phyloP scores from a whole-genome alignment of 2,797 vertebrate genomes.

The Melanotaenia nigrans region DNA sequence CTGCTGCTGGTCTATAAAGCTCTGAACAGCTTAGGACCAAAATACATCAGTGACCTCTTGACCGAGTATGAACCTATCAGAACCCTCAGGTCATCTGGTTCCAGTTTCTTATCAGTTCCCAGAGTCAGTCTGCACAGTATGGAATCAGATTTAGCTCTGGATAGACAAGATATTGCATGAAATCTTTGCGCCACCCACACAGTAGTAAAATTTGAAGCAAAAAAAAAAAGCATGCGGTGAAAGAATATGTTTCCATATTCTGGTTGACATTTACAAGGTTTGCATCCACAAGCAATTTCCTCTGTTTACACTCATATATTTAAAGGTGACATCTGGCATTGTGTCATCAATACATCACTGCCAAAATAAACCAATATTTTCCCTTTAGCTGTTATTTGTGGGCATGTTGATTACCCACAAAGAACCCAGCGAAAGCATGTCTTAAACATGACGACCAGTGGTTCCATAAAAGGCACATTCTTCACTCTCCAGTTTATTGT shows the following conservation, averaged over 20 bases:
- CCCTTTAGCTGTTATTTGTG: conserved; percentile 29
- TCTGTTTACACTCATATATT: conserved; percentile 61
- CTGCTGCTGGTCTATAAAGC: no score
- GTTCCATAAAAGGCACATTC: conserved; percentile 16
- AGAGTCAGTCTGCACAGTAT: neutral
- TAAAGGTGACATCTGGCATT: conserved; percentile 51
- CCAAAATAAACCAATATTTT: conserved; percentile 47
- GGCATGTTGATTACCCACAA: conserved; percentile 67
- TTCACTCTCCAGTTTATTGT: conserved; percentile 24
- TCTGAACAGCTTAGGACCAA: no score
- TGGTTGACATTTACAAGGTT: conserved; percentile 53
- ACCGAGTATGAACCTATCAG: no score
- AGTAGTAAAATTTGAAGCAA: conserved; percentile 1
- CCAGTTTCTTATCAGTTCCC: neutral
- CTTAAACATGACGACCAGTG: conserved; percentile 31
- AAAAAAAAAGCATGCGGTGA: conserved; percentile 11
- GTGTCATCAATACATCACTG: conserved; percentile 63
- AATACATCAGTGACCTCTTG: no score
- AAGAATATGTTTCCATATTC: conserved; percentile 25
- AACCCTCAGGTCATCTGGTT: no score
- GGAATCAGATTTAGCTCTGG: conserved; percentile 14
- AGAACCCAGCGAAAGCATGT: conserved; percentile 51
- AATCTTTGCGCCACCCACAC: conserved; percentile 20
- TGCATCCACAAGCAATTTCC: conserved; percentile 54
- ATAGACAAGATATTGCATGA: conserved; percentile 24